phyloP scores from a whole-genome alignment of 2,888 invertebrate species.

The Limenitis camilla region DNA sequence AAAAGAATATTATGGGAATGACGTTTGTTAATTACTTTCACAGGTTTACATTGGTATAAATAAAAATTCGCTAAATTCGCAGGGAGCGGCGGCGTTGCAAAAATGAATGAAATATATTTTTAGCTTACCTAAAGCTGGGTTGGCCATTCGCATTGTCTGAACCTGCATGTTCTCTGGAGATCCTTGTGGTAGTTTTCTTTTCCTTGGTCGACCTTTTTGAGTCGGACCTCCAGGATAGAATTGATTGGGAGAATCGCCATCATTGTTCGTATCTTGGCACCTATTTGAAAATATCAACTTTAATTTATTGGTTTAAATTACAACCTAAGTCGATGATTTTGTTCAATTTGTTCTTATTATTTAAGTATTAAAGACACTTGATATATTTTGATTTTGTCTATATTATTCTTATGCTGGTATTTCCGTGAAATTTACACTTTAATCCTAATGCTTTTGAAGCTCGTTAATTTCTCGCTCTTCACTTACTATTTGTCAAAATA shows the following conservation, averaged over 20 bases:
- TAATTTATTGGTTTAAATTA: not conserved
- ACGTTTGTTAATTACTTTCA: slow-evolving; percentile 29
- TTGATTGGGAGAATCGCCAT: slow-evolving; percentile 76
- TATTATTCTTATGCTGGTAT: too few species aligned
- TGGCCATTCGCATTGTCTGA: slow-evolving; percentile 80
- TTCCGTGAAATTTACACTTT: too few species aligned
- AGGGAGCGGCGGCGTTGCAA: slow-evolving; percentile 12
- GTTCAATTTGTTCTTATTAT: too few species aligned
- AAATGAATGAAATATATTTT: not conserved
- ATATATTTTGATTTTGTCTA: too few species aligned
- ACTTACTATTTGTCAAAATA: too few species aligned
- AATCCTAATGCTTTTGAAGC: too few species aligned
- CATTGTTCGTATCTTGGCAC: slow-evolving; percentile 62
- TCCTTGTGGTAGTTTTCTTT: slow-evolving; percentile 79
- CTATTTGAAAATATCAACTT: slow-evolving; percentile 28
- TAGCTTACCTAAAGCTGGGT: slow-evolving; percentile 79
- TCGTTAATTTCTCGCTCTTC: too few species aligned
- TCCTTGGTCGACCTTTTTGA: slow-evolving; percentile 86
- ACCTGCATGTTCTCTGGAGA: slow-evolving; percentile 78
- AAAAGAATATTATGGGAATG: slow-evolving; percentile 27
- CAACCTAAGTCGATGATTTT: too few species aligned
- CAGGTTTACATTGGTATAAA: slow-evolving; percentile 18
- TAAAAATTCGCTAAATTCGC: slow-evolving; percentile 37
- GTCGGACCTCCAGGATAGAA: slow-evolving; percentile 78
- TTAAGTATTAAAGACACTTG: too few species aligned